These are phyloP conservation scores for Machaerirhynchus nigripectus DNA, from an alignment of 2,113 vertebrate genomes.

Conservation along the genomic window DNA sequence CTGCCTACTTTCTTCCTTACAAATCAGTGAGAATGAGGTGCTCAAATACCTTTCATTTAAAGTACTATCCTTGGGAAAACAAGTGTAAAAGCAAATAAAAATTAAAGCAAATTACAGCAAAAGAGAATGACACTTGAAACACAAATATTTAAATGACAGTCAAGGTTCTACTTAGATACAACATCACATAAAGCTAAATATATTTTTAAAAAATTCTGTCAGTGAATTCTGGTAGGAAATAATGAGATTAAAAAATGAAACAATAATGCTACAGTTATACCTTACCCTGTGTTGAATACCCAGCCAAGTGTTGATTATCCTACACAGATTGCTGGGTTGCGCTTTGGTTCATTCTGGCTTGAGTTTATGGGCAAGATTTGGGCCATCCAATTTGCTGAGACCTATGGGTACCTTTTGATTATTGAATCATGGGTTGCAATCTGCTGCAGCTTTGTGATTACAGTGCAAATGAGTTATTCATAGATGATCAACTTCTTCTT, in stretches of 20 bases:
- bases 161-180: neutral
- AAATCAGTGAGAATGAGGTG: neutral
- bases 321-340: neutral
- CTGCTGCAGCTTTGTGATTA: neutral
- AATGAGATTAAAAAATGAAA: neutral
- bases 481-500: neutral
- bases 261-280: neutral
- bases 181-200: neutral
- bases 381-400: neutral
- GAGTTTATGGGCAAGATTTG: neutral
- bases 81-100: neutral
- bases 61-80: neutral
- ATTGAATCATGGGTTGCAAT: neutral
- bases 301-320: neutral
- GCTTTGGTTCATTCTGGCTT: neutral
- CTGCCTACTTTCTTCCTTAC: neutral
- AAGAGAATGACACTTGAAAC: neutral
- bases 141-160: neutral
- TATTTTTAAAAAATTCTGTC: neutral
- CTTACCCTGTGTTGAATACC: neutral
- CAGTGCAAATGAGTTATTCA: neutral
- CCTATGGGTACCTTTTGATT: neutral
- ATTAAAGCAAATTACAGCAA: neutral
- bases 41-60: neutral
- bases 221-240: neutral